Conservation (phyloP, 2,888 invertebrate species). For the Callimorpha dominula region DNA sequence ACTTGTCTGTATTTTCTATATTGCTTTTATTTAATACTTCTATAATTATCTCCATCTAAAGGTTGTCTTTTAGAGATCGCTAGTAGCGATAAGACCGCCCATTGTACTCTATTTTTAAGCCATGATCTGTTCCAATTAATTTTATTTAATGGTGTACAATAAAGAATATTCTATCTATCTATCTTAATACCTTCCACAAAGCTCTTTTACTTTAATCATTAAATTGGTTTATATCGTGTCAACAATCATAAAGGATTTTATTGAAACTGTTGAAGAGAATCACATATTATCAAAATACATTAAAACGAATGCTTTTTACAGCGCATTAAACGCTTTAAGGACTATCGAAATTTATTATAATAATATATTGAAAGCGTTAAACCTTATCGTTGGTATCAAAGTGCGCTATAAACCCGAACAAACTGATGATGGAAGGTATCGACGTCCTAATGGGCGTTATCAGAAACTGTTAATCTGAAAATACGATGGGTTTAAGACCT, state of each 20-base stretch:
- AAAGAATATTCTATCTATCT: too few species aligned
- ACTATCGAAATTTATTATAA: slow-evolving; percentile 44
- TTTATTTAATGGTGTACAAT: too few species aligned
- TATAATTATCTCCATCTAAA: too few species aligned
- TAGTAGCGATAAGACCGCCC: too few species aligned
- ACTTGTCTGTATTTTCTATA: too few species aligned
- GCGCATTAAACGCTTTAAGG: slow-evolving; percentile 27
- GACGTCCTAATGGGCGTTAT: slow-evolving; percentile 13
- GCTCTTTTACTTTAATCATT: too few species aligned
- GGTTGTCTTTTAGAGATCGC: too few species aligned
- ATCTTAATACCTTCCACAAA: too few species aligned
- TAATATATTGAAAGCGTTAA: slow-evolving; percentile 27
- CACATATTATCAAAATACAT: neutral
- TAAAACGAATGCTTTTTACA: neutral
- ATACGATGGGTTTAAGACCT: neutral
- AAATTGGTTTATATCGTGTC: too few species aligned
- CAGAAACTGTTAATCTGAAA: slow-evolving; percentile 11
- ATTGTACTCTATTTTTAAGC: too few species aligned
- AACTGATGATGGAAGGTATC: slow-evolving; percentile 35
- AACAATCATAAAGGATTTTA: neutral
- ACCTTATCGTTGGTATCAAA: slow-evolving; percentile 39
- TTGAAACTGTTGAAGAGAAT: neutral
- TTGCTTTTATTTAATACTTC: too few species aligned
- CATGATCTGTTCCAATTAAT: too few species aligned
- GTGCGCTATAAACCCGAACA: slow-evolving; percentile 29